Evolutionary conservation across 2,797 vertebrate genomes (phyloP).

Genomic region (Menidia menidia): DNA sequence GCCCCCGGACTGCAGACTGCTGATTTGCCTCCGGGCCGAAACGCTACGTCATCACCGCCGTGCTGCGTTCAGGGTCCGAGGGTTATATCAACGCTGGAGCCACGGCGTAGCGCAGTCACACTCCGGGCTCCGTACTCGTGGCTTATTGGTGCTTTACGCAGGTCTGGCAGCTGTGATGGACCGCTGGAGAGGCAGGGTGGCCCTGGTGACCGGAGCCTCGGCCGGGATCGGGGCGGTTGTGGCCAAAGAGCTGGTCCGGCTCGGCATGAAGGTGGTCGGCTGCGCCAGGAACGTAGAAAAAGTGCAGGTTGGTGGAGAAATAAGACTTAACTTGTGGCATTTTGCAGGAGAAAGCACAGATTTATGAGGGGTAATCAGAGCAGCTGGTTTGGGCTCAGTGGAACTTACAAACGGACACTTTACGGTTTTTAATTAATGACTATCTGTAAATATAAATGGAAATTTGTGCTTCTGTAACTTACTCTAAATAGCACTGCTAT

Average conservation of each 20-base stretch:
- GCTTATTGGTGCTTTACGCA: no score
- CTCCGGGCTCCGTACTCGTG: no score
- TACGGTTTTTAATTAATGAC: neutral
- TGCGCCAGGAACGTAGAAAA: constrained; percentile 87
- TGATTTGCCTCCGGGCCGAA: no score
- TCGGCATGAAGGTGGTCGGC: constrained; percentile 88
- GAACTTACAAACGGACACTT: neutral
- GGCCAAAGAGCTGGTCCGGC: constrained; percentile 84
- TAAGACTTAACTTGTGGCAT: neutral
- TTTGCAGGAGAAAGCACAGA: neutral
- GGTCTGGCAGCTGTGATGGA: constrained; percentile 76
- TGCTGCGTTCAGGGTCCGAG: no score
- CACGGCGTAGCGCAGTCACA: no score
- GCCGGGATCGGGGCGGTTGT: constrained; percentile 87
- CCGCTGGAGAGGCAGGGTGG: constrained; percentile 87
- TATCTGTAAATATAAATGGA: neutral
- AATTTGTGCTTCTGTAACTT: neutral
- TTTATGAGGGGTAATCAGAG: neutral
- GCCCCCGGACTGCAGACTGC: no score
- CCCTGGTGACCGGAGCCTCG: constrained; percentile 89
- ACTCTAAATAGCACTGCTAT: neutral
- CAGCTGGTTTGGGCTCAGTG: neutral
- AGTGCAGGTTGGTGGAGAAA: constrained; percentile 79
- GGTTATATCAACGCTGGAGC: no score
- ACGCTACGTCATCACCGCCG: no score